A percentile compares a stretch with the other conserved stretches of the same genome.
phyloP scores from a whole-genome alignment of 2,113 vertebrate species.

The Tretioscincus oriximinensis region DNA sequence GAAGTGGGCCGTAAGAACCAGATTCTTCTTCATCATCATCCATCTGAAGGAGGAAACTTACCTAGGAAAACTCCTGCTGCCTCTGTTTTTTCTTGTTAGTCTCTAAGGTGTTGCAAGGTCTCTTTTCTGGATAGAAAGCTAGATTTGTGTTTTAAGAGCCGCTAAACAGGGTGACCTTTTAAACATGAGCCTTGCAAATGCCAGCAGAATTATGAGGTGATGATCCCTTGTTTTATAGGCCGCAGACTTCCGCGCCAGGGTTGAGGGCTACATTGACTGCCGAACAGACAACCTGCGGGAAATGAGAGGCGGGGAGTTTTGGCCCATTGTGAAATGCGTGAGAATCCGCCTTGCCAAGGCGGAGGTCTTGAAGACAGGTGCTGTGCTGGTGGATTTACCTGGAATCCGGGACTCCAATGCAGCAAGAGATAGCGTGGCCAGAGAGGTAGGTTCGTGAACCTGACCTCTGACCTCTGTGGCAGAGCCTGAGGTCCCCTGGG shows the following conservation, averaged over 20 bases:
- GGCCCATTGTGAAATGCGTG: conserved; percentile 43
- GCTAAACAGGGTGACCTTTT: neutral
- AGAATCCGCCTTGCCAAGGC: conserved; percentile 23
- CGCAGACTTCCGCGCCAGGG: conserved; percentile 9
- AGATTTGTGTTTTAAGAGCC: neutral
- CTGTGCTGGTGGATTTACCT: conserved; percentile 46
- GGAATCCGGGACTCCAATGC: conserved; percentile 42
- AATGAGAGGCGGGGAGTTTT: conserved; percentile 40
- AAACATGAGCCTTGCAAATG: neutral
- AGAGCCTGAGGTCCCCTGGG: too few relatives aligned
- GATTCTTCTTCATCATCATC: too few relatives aligned
- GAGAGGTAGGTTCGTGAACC: conserved; percentile 13
- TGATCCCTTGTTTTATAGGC: conserved; percentile 3
- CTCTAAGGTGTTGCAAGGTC: too few relatives aligned
- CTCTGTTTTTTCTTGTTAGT: too few relatives aligned
- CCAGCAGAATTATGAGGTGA: neutral
- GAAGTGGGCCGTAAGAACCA: too few relatives aligned
- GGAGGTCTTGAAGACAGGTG: conserved; percentile 24
- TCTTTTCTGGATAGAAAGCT: neutral
- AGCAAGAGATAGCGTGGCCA: conserved; percentile 32
- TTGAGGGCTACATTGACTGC: conserved; percentile 36
- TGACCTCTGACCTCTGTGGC: too few relatives aligned
- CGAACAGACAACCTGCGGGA: conserved; percentile 12
- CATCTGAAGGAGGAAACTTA: too few relatives aligned
- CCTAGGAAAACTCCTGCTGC: too few relatives aligned